Base-by-base conservation (phyloP, 2,888 invertebrate species). In the Pyralis farinalis region DNA sequence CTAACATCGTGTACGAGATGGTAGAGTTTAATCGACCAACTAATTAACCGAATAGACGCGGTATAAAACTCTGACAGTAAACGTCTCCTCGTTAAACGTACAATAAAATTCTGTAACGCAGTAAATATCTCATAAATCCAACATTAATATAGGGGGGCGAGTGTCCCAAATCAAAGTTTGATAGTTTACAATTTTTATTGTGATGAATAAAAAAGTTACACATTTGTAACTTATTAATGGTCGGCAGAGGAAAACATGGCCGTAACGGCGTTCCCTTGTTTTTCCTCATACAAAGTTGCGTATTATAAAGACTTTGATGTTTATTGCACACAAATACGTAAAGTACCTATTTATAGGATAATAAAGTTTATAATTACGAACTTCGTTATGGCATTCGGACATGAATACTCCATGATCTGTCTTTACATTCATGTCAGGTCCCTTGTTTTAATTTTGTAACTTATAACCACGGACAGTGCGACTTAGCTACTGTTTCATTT, bases 31-130 rank as follows among this genome's bases (percentile, higher is more conserved):
- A 82, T 76, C 72, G 68, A 46, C 56, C 61, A 71, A 63, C 81
- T 83, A 84, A 85, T 84, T 83, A 84, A 84, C 74, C 66, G 53
- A 68, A 70, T 58, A 64, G 67, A 55, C 63, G 58, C 63, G 58
- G 56, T 70, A 71, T 71, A 74, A 72, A 76, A 73, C 63, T 62
- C 62, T 58, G 58, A 66, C 66, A 70, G 63, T 73, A 66, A 73
- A 71, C 25, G 8, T 69, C 55, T 61, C 67, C 66, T 78, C 80
- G 74, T 85, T 83, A 85, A 82, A 78, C 68, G 61, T 64, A 66
- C 63, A 70, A 79, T 77, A 80, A 63, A 71, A 74, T 16, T 37
- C 37, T 37, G 46, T 37, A 51, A 56, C 73, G 65, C 53, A 63
- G 61, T 59, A 53, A 68, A 70, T 52, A 55, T 51, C 48, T 63